Evolutionary conservation across 2,113 vertebrate species (phyloP).

Genomic region (Mobula birostris): DNA sequence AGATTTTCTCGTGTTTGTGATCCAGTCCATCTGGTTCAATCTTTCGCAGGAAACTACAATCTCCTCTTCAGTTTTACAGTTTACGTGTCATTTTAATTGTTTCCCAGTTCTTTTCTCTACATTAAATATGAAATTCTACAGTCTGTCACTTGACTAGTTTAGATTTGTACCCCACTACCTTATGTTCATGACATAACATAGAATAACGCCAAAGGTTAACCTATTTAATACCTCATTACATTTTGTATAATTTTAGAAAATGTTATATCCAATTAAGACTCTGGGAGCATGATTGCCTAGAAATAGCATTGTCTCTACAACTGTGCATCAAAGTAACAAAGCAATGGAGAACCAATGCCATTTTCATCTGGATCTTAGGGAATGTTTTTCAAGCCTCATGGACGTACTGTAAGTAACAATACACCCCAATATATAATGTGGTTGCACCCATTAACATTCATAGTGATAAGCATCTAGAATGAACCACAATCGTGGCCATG

Average conservation of each 20-base stretch:
- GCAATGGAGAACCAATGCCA: too few species aligned
- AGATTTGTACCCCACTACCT: too few species aligned
- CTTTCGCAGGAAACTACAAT: background rate
- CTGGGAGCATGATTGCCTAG: background rate
- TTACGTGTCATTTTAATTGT: background rate
- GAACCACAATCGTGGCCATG: too few species aligned
- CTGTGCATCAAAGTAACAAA: too few species aligned
- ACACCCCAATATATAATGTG: too few species aligned
- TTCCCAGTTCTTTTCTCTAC: background rate
- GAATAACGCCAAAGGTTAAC: background rate
- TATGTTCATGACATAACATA: background rate
- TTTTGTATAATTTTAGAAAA: background rate
- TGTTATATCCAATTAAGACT: background rate
- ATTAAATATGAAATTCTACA: background rate
- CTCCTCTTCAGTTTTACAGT: background rate
- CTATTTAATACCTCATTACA: background rate
- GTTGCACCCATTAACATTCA: too few species aligned
- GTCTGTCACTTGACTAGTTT: background rate
- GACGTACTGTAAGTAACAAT: too few species aligned
- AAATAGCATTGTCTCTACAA: too few species aligned
- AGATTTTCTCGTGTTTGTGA: too few species aligned
- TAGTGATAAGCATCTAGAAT: too few species aligned
- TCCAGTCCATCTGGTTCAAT: background rate
- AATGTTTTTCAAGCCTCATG: too few species aligned
- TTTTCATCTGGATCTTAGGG: too few species aligned